These are phyloP conservation scores for Enteromius unitaeniatus DNA, from an alignment of 2,797 vertebrate genomes.

Conservation along the genomic window DNA sequence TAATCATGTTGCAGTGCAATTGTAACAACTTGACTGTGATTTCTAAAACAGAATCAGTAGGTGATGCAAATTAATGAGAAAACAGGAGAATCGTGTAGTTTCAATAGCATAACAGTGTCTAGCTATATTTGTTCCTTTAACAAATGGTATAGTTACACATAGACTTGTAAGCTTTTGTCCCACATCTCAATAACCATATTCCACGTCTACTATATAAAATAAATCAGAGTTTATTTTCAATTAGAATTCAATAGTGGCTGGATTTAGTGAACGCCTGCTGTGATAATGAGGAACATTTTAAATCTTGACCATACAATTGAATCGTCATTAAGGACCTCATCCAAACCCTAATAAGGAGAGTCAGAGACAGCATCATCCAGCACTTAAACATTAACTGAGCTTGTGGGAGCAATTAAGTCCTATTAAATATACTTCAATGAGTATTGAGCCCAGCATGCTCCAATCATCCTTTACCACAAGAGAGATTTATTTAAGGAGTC, in stretches of 20 bases:
- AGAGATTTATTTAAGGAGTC: conserved; percentile 43
- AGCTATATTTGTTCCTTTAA: neutral
- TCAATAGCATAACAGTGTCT: neutral
- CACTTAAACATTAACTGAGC: conserved; percentile 52
- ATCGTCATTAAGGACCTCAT: conserved; percentile 28
- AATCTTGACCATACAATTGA: conserved; percentile 48
- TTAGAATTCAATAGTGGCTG: conserved; percentile 2
- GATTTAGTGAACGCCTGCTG: conserved; percentile 21
- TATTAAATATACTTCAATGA: conserved; percentile 57
- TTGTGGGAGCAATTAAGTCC: conserved; percentile 57
- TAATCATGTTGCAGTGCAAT: neutral
- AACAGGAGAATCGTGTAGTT: neutral
- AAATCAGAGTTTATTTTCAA: neutral
- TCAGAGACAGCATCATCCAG: conserved; percentile 31
- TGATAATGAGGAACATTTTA: conserved; percentile 38
- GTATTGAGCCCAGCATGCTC: conserved; percentile 46
- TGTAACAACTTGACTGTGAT: neutral
- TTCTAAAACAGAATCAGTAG: neutral
- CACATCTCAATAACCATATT: neutral
- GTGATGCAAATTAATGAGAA: neutral
- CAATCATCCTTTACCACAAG: conserved; percentile 49
- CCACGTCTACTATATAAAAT: neutral
- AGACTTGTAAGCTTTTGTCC: neutral
- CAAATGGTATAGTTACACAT: neutral
- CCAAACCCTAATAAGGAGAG: conserved; percentile 30